Percentiles rank a stretch among this genome's conserved stretches.
phyloP scores from a whole-genome alignment of 2,797 vertebrate genomes.

The Ceryle rudis region DNA sequence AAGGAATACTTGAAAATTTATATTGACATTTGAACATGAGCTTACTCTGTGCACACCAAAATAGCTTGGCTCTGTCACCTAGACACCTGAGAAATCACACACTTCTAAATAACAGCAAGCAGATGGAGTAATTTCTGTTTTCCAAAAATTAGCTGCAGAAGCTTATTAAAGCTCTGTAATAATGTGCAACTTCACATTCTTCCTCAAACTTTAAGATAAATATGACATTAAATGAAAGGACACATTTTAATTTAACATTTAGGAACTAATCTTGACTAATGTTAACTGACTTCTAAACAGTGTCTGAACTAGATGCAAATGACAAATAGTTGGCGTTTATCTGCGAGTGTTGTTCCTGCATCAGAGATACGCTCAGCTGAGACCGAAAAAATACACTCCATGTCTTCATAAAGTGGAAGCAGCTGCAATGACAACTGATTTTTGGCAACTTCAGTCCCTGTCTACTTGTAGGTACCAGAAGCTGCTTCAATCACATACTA shows the following conservation, averaged over 20 bases:
- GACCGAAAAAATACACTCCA: conserved; percentile 10
- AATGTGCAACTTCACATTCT: neutral
- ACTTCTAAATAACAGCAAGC: conserved; percentile 24
- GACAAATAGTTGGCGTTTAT: conserved; percentile 47
- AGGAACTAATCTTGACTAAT: conserved; percentile 45
- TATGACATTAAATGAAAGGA: conserved; percentile 68
- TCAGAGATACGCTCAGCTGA: neutral
- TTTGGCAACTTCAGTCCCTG: conserved; percentile 28
- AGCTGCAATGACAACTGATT: conserved; percentile 57
- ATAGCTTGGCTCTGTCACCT: conserved; percentile 19
- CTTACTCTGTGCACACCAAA: neutral
- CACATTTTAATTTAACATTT: conserved; percentile 68
- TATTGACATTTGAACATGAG: neutral
- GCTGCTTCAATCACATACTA: neutral
- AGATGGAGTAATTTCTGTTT: conserved; percentile 37
- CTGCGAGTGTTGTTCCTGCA: conserved; percentile 42
- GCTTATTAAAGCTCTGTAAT: neutral
- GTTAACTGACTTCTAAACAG: conserved; percentile 47
- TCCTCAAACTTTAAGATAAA: conserved; percentile 24
- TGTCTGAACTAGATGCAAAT: conserved; percentile 66
- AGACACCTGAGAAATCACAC: conserved; percentile 53
- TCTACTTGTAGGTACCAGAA: conserved; percentile 25
- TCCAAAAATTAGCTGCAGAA: conserved; percentile 7
- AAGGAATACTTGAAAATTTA: conserved; percentile 9
- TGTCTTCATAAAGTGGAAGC: conserved; percentile 54